phyloP scores from a whole-genome alignment of 2,797 vertebrate genomes.

The Characodon lateralis region DNA sequence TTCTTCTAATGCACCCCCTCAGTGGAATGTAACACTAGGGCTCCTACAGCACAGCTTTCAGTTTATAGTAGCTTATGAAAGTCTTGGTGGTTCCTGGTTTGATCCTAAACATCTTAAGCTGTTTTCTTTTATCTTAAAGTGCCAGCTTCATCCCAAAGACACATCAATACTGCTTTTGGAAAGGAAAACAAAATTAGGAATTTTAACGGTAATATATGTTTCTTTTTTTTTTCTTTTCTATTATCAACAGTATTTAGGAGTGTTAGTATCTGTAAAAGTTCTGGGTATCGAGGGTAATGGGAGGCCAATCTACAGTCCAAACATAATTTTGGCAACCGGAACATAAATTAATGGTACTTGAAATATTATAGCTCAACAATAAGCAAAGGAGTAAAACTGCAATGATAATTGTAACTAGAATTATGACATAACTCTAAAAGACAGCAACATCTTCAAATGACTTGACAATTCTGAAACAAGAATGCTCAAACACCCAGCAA shows the following conservation, averaged over 20 bases:
- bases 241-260: background rate
- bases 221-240: background rate
- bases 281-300: background rate
- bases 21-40: background rate
- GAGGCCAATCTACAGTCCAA: background rate
- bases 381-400: background rate
- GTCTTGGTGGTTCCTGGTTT: background rate
- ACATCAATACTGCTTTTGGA: background rate
- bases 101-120: too few species aligned
- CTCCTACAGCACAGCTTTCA: background rate
- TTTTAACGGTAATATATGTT: too few species aligned
- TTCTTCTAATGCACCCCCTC: background rate
- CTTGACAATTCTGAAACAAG: background rate
- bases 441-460: background rate
- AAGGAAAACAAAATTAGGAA: too few species aligned
- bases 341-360: background rate
- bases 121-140: background rate
- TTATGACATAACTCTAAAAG: background rate
- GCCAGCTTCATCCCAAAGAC: background rate
- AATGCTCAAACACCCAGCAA: too few species aligned
- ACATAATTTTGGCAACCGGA: background rate
- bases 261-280: background rate
- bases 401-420: background rate
- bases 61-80: background rate
- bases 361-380: background rate